Evolutionary conservation across 1,140 invertebrate species (phyloP).

Genomic region (Procambarus clarkii): DNA sequence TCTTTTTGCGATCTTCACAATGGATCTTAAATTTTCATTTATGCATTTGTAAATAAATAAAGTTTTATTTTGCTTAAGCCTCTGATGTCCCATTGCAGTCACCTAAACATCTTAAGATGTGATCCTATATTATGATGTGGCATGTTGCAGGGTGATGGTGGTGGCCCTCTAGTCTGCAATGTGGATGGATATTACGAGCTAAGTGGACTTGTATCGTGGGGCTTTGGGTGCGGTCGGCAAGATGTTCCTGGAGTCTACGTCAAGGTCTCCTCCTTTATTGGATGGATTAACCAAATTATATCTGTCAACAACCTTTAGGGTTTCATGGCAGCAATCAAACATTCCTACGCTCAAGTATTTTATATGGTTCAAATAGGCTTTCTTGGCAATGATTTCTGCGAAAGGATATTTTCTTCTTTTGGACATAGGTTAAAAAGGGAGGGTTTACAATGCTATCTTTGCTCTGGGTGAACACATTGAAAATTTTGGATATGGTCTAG

Average conservation of each 20-base stretch:
- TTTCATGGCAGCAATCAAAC: neutral
- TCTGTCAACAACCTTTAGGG: slow-evolving; percentile 88
- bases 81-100: no score
- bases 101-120: no score
- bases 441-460: neutral
- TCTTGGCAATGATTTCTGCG: neutral
- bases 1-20: no score
- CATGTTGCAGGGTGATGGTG: slow-evolving; percentile 87
- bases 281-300: slow-evolving; percentile 98
- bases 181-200: slow-evolving; percentile 94
- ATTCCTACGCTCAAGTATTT: neutral
- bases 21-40: no score
- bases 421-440: neutral
- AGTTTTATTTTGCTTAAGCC: no score
- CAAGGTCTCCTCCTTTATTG: slow-evolving; percentile 94
- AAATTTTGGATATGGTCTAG: neutral
- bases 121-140: neutral
- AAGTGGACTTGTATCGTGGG: slow-evolving; percentile 93
- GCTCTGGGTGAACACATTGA: neutral
- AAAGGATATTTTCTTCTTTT: neutral
- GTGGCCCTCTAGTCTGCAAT: slow-evolving; percentile 92
- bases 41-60: no score
- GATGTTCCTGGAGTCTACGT: slow-evolving; percentile 96
- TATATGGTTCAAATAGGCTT: neutral
- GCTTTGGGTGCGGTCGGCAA: slow-evolving; percentile 91